A percentile compares a stretch with the other conserved stretches of the same genome.
phyloP scores from a whole-genome alignment of 2,888 invertebrate genomes.

The Sceliomorpha sp. region DNA sequence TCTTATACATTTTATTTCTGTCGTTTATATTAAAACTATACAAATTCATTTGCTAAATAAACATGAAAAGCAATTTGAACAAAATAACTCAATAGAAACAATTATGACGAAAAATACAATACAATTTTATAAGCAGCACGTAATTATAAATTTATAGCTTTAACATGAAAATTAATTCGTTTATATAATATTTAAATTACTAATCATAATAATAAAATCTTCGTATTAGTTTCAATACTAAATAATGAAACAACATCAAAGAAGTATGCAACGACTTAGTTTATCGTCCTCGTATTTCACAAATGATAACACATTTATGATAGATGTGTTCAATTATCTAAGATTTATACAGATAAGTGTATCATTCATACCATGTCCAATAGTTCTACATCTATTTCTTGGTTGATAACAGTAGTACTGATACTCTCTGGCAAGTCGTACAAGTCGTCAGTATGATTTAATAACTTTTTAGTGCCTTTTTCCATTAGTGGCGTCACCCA shows the following conservation, averaged over 20 bases:
- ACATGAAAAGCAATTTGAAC: no score
- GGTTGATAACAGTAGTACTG: slow-evolving; percentile 84
- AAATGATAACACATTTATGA: not conserved
- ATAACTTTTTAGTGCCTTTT: slow-evolving; percentile 88
- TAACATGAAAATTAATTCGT: no score
- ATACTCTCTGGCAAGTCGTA: slow-evolving; percentile 89
- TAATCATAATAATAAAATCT: not conserved
- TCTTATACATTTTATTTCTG: no score
- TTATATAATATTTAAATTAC: slow-evolving; percentile 1
- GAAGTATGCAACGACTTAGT: no score
- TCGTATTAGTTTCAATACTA: no score
- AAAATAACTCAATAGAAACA: no score
- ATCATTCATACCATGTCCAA: slow-evolving; percentile 70
- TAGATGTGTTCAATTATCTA: not conserved
- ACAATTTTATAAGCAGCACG: no score
- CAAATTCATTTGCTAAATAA: no score
- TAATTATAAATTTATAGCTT: no score
- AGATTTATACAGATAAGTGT: not conserved
- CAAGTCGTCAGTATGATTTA: slow-evolving; percentile 89
- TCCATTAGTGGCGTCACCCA: slow-evolving; percentile 94
- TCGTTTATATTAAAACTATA: no score
- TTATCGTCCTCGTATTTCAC: not conserved
- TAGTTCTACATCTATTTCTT: slow-evolving; percentile 83
- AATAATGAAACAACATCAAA: no score
- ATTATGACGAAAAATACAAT: no score